Percentiles rank a stretch among this genome's conserved stretches.
Conservation (phyloP, 2,113 vertebrate species). For the Elanoides forficatus region DNA sequence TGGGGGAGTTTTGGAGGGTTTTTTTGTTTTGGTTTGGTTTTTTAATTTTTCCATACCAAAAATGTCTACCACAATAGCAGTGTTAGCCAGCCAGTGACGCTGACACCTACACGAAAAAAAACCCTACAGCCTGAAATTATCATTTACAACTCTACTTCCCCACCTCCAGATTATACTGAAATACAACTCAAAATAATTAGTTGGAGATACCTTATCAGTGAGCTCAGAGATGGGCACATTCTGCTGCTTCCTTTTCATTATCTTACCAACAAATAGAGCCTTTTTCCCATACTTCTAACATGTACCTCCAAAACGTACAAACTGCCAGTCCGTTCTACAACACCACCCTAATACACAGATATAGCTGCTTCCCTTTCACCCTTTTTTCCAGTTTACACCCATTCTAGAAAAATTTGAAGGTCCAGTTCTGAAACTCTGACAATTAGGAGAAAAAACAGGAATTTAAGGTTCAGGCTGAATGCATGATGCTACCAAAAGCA, state of each 20-base stretch:
- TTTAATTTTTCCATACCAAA: not conserved
- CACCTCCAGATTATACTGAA: not conserved
- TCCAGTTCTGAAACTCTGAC: not conserved
- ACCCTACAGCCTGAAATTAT: not conserved
- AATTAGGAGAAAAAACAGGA: not conserved
- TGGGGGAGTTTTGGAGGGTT: no score
- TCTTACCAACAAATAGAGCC: constrained; percentile 23
- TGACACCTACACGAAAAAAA: not conserved
- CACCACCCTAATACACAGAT: not conserved
- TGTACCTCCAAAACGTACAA: constrained; percentile 5
- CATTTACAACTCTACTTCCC: not conserved
- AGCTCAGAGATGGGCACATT: not conserved
- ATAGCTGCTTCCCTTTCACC: not conserved
- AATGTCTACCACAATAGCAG: not conserved
- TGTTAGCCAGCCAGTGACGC: not conserved
- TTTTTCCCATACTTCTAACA: constrained; percentile 15
- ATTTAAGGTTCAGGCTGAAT: not conserved
- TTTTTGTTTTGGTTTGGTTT: no score
- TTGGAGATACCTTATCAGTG: not conserved
- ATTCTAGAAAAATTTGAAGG: not conserved
- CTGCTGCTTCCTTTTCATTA: not conserved
- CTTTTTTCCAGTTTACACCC: not conserved
- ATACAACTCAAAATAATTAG: constrained; percentile 45
- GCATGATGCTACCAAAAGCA: not conserved
- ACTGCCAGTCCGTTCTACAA: not conserved